Conservation (phyloP, 2,113 vertebrate genomes). For the Piprites chloris region DNA sequence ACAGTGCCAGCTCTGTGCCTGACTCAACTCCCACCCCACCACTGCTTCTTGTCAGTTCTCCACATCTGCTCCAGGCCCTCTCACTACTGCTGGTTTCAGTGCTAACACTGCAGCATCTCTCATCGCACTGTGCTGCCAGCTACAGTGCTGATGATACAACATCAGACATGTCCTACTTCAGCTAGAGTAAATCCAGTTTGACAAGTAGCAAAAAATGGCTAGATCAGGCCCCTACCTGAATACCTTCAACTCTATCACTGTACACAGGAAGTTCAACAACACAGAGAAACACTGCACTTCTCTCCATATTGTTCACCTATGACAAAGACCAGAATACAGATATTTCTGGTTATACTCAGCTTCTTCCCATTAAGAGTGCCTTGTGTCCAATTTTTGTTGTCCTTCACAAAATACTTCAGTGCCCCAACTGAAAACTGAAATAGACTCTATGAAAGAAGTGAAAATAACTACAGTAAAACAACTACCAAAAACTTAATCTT, state of each 20-base stretch:
- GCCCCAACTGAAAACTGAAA: neutral
- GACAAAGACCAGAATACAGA: accelerated
- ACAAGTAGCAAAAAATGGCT: neutral
- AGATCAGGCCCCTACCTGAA: neutral
- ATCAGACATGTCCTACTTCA: neutral
- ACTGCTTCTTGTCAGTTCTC: neutral
- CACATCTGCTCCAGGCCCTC: neutral
- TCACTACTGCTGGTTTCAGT: neutral
- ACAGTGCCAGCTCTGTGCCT: neutral
- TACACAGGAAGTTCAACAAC: neutral
- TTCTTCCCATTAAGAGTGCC: neutral
- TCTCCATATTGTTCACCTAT: neutral
- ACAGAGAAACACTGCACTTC: neutral
- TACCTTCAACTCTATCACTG: neutral
- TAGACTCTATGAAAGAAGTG: neutral
- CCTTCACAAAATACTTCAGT: neutral
- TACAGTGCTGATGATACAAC: neutral
- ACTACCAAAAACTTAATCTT: neutral
- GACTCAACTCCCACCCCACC: neutral
- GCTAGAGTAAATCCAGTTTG: neutral
- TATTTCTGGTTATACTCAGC: neutral
- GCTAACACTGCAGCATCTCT: neutral
- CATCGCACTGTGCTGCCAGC: neutral
- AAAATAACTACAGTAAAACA: neutral
- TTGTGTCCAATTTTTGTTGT: neutral